Percentiles rank a stretch among this genome's conserved stretches.
Evolutionary conservation across 1,140 invertebrate species (phyloP).

Genomic region (Pseudoatta argentina): DNA sequence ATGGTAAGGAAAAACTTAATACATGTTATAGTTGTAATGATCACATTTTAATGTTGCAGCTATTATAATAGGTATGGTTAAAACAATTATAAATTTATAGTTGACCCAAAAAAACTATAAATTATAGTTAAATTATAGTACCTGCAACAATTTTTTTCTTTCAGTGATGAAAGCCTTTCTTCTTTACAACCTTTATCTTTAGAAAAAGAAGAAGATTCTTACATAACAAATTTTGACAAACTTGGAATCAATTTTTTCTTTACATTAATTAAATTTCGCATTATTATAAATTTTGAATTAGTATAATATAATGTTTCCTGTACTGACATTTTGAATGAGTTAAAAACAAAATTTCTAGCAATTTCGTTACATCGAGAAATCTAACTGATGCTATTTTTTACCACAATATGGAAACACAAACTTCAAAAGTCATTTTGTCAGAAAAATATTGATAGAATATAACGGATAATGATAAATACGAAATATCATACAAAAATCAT

Average conservation of each 20-base stretch:
- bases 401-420: not conserved
- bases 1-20: too few species aligned
- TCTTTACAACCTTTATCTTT: too few species aligned
- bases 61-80: too few species aligned
- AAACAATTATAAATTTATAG: too few species aligned
- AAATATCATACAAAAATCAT: slow-evolving; percentile 18
- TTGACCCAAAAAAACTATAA: too few species aligned
- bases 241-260: not conserved
- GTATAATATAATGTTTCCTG: not conserved
- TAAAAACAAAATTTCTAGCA: not conserved
- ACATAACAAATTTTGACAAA: not conserved
- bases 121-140: too few species aligned
- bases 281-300: not conserved
- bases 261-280: not conserved
- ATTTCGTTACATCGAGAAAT: slow-evolving; percentile 14
- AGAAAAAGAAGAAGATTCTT: too few species aligned
- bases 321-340: not conserved
- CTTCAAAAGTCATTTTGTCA: slow-evolving; percentile 16
- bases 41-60: too few species aligned
- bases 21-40: too few species aligned
- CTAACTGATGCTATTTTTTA: slow-evolving; percentile 6
- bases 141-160: too few species aligned
- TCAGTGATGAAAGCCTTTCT: too few species aligned
- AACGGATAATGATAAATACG: slow-evolving; percentile 51
- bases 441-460: slow-evolving; percentile 40